phyloP scores from a whole-genome alignment of 2,113 vertebrate genomes.

The Hucho hucho region DNA sequence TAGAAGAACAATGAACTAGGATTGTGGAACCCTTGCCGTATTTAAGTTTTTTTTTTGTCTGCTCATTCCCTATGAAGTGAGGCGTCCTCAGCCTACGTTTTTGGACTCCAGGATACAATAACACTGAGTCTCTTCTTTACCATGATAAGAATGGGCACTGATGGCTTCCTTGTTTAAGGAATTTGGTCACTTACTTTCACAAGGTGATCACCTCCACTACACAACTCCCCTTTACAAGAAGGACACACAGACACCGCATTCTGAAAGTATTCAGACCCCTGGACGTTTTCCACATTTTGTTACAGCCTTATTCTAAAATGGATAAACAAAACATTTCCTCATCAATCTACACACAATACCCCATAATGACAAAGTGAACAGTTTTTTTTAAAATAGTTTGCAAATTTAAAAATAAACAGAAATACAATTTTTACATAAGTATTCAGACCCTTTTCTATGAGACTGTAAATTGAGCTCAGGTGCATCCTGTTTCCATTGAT shows the following conservation, averaged over 20 bases:
- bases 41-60: slow-evolving; percentile 31
- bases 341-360: too few species aligned
- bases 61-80: slow-evolving; percentile 3
- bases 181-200: slow-evolving; percentile 20
- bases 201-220: slow-evolving; percentile 22
- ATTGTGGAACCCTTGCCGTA: slow-evolving; percentile 71
- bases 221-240: not conserved
- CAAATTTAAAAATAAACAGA: too few species aligned
- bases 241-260: not conserved
- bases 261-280: too few species aligned
- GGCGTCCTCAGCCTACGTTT: slow-evolving; percentile 11
- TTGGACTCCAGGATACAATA: slow-evolving; percentile 29
- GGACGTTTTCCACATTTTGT: too few species aligned
- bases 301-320: too few species aligned
- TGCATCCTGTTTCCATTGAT: too few species aligned
- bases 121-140: slow-evolving; percentile 54
- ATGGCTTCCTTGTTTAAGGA: slow-evolving; percentile 37
- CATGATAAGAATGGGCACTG: slow-evolving; percentile 42
- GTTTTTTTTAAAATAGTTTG: too few species aligned
- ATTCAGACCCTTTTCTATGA: too few species aligned
- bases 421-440: too few species aligned
- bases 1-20: slow-evolving; percentile 58
- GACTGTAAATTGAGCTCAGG: too few species aligned
- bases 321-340: too few species aligned
- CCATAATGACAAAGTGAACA: too few species aligned